Conservation (phyloP, 2,888 invertebrate genomes). For the Pyrrhosoma nymphula region DNA sequence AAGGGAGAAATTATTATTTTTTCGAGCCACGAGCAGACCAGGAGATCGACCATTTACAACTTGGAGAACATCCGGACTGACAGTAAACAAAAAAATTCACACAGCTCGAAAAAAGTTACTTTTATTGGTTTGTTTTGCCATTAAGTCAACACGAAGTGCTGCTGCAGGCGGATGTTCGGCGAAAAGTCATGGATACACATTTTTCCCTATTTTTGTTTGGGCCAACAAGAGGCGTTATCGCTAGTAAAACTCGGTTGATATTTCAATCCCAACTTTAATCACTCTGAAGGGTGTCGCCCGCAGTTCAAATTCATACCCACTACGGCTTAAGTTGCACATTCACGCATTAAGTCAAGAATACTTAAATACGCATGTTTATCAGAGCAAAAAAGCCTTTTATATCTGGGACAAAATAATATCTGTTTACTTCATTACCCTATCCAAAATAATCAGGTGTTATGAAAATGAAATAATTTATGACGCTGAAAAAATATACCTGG, state of each 20-base stretch:
- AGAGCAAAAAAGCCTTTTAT: neutral
- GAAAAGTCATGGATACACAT: neutral
- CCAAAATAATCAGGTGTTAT: neutral
- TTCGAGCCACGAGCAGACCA: neutral
- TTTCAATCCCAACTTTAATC: neutral
- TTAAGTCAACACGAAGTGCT: neutral
- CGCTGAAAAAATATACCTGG: neutral
- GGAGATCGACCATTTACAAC: neutral
- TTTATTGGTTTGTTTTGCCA: neutral
- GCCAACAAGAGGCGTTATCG: neutral
- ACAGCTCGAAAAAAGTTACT: neutral
- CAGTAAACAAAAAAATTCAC: slow-evolving; percentile 2
- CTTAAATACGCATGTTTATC: neutral
- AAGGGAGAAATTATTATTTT: neutral
- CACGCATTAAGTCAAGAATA: neutral
- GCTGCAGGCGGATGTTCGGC: neutral
- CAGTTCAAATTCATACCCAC: neutral
- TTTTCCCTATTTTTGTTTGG: neutral
- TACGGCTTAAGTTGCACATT: neutral
- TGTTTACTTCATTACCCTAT: neutral
- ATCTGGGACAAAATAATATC: neutral
- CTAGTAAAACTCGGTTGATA: neutral
- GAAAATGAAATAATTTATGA: neutral
- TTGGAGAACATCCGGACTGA: neutral
- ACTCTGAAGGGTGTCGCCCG: neutral